A percentile compares a stretch with the other conserved stretches of the same genome.
These are phyloP conservation scores for Mesitornis unicolor DNA, from an alignment of 2,113 vertebrate species.

Conservation along the genomic window DNA sequence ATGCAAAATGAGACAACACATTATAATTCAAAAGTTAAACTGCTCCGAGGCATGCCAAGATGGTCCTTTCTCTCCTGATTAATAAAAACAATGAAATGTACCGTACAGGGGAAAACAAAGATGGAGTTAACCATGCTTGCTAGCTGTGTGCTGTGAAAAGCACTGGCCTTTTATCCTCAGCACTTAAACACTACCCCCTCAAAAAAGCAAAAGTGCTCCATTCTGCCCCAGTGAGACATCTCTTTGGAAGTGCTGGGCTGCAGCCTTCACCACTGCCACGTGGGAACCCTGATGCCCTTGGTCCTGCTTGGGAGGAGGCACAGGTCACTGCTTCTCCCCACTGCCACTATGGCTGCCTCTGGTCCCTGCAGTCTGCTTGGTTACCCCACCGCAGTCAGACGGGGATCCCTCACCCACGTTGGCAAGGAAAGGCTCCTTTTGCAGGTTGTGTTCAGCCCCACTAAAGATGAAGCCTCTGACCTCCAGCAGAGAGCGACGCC, in stretches of 20 bases:
- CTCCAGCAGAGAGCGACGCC: not conserved
- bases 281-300: rapidly evolving
- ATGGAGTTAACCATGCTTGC: not conserved
- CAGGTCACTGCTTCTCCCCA: not conserved
- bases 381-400: rapidly evolving
- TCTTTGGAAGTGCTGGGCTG: not conserved
- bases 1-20: not conserved
- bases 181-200: rapidly evolving
- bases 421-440: not conserved
- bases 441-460: not conserved
- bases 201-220: not conserved
- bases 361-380: not conserved
- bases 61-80: not conserved
- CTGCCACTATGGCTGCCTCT: not conserved
- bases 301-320: rapidly evolving
- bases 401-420: rapidly evolving
- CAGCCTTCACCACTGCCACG: rapidly evolving
- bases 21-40: not conserved
- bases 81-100: not conserved
- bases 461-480: not conserved
- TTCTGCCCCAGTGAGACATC: not conserved
- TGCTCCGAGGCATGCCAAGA: not conserved
- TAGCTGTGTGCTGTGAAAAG: not conserved
- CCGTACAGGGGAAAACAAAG: not conserved
- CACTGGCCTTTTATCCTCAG: not conserved